Percentiles rank a stretch among this genome's conserved stretches.
These are phyloP conservation scores for Platycercus adscitus DNA, from an alignment of 2,113 vertebrate genomes.

Conservation along the genomic window DNA sequence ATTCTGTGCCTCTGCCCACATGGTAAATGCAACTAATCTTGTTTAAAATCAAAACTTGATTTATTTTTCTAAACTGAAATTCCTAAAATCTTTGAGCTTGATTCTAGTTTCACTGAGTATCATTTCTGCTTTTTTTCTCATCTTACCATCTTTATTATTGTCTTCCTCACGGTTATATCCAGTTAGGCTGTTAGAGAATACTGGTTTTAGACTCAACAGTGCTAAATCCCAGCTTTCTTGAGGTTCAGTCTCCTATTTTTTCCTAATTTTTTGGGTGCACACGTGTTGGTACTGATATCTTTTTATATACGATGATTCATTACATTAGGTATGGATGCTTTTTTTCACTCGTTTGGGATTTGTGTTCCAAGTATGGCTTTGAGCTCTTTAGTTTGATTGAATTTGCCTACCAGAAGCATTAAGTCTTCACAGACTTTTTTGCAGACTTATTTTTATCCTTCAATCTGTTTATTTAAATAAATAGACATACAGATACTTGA, in stretches of 20 bases:
- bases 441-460: neutral
- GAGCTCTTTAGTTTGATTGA: neutral
- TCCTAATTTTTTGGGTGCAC: neutral
- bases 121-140: neutral
- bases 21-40: neutral
- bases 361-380: neutral
- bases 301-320: neutral
- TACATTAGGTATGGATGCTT: neutral
- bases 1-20: neutral
- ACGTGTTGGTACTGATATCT: neutral
- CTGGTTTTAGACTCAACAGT: neutral
- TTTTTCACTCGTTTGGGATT: neutral
- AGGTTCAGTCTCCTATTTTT: neutral
- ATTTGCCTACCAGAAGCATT: neutral
- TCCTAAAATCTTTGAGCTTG: neutral
- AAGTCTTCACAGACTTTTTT: neutral
- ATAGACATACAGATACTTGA: neutral
- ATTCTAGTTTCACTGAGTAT: neutral
- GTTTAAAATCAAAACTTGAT: neutral
- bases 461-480: neutral
- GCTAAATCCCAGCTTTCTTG: neutral
- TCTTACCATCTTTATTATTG: neutral
- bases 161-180: neutral
- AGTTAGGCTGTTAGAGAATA: neutral
- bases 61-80: neutral